Evolutionary conservation across 2,113 vertebrate genomes (phyloP).

Genomic region (Myotis davidii): DNA sequence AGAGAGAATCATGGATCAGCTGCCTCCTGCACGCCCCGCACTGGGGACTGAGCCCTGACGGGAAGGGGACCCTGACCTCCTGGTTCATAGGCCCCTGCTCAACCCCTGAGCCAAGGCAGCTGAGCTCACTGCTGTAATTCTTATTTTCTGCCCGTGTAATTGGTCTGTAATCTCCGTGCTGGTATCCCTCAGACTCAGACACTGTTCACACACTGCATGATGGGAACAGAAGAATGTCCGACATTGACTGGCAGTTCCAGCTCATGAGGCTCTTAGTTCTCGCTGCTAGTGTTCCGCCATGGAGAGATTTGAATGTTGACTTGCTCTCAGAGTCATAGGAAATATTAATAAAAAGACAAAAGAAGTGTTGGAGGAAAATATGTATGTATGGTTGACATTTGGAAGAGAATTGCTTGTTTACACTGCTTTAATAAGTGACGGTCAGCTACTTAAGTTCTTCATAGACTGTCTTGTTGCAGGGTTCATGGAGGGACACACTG

Average conservation of each 20-base stretch:
- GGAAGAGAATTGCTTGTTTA: background rate
- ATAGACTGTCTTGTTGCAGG: background rate
- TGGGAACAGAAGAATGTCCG: background rate
- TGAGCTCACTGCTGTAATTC: background rate
- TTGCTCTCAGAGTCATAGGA: background rate
- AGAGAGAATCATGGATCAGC: too few relatives aligned
- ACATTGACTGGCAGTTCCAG: accelerated
- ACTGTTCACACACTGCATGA: accelerated
- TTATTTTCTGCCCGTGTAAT: background rate
- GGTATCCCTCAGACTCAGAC: background rate
- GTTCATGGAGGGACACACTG: constrained; percentile 39
- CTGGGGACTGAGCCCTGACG: too few relatives aligned
- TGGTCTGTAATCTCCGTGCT: background rate
- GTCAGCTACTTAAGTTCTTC: constrained; percentile 6
- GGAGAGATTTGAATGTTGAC: background rate
- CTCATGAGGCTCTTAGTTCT: background rate
- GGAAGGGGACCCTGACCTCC: too few relatives aligned
- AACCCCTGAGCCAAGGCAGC: too few relatives aligned
- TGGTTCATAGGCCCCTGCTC: too few relatives aligned
- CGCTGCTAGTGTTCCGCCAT: background rate
- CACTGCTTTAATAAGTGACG: background rate
- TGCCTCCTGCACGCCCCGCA: too few relatives aligned
- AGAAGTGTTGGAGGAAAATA: background rate
- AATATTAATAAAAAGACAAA: background rate
- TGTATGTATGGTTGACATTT: constrained; percentile 3